These are phyloP conservation scores for Pitta sordida DNA, from an alignment of 2,113 vertebrate species.

Conservation along the genomic window DNA sequence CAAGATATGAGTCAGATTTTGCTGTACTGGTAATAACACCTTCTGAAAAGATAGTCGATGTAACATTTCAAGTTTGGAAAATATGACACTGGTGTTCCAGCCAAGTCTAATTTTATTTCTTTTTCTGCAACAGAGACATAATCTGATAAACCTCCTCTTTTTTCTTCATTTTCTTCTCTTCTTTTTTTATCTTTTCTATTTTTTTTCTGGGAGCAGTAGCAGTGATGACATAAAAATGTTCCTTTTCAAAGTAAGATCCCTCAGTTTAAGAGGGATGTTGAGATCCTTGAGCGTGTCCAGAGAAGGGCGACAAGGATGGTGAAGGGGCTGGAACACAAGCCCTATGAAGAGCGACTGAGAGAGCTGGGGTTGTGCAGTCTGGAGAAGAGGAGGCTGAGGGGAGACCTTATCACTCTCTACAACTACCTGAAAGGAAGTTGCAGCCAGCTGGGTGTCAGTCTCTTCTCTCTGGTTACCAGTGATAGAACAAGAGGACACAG, in stretches of 20 bases:
- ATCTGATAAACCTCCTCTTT: not conserved
- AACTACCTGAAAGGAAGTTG: too few species aligned
- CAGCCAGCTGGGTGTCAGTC: too few species aligned
- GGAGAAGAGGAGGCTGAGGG: too few species aligned
- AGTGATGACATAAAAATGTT: not conserved
- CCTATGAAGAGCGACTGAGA: too few species aligned
- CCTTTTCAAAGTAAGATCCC: not conserved
- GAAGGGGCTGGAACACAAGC: too few species aligned
- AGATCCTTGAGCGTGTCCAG: too few species aligned
- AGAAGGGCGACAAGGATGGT: too few species aligned
- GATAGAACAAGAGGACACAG: too few species aligned
- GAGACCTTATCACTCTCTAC: too few species aligned
- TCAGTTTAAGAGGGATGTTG: too few species aligned
- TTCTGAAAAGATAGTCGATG: conserved; percentile 1
- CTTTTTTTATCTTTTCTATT: not conserved
- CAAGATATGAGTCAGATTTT: not conserved
- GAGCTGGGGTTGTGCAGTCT: too few species aligned
- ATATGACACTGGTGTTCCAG: not conserved
- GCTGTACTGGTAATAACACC: conserved; percentile 36
- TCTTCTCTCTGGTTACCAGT: too few species aligned
- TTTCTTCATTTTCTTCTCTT: not conserved
- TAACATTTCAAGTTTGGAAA: conserved; percentile 1
- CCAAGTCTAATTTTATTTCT: not conserved
- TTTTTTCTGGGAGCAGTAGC: not conserved
- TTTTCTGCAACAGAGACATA: not conserved